Evolutionary conservation across 2,113 vertebrate genomes (phyloP), one percentile per base, ranked within the genome.

Genomic region (Myotis brandtii): DNA sequence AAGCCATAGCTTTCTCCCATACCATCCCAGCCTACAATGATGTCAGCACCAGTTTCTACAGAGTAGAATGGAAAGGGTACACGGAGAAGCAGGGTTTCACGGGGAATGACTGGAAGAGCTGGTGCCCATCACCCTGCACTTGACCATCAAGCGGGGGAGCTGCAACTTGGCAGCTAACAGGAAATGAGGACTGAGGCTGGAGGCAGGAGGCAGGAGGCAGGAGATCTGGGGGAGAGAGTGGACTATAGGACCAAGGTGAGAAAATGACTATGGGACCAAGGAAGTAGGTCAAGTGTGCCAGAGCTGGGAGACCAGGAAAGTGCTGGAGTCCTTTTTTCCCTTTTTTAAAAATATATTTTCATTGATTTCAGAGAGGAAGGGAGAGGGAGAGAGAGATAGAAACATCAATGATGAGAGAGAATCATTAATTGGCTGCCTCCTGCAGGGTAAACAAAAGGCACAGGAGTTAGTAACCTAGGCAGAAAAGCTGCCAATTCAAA

Each of bases 1-100:
- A 59, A 67, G 77, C 2, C 17, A 46, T 56, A 10, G 46, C 59
- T 48, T 18, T 48, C 48, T 40, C 67, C 48, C 17, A 30, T 5
- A 25, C 9, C 9, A 14, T 14, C 3, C 1, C 32, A 32, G 21
- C 34, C 4, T 67, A 32, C 12, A 1, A 25, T 6, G 30, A 1
- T 1, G 9, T 37, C 56, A n/a, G 46, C 48, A 67, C 48, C 30
- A 59, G 23, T 13, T 46, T 84, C 79, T 23, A 67, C 12, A 89
- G 59, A 76, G 73, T 4, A 59, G 66, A 67, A 56, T 7, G 16
- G n/a, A 82, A 34, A 40, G 1, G 17, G 23, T 48, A 5, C 40
- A 30, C 30, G 6, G 14, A 67, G 34, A 94, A 76, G 70, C 46
- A 83, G 56, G 27, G 46, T 30, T 69, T 76, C 32, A 4, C 6